These are phyloP conservation scores for Acrocyrtus sp. DNA, from an alignment of 2,888 invertebrate genomes.

Conservation along the genomic window DNA sequence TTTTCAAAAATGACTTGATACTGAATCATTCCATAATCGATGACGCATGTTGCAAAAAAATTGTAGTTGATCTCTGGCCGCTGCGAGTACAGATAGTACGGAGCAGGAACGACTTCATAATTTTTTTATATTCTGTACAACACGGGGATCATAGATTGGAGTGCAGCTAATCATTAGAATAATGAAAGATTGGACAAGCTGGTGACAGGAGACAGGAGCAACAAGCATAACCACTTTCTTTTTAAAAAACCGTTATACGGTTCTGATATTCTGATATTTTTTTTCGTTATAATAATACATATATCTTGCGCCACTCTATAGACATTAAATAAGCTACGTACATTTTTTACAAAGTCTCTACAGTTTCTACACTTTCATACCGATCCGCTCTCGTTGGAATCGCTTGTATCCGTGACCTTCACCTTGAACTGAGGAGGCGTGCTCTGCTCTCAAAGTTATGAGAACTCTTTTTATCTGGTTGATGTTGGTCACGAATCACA, in stretches of 20 bases:
- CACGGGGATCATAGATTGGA: too few relatives aligned
- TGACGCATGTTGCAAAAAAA: too few relatives aligned
- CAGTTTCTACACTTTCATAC: conserved; percentile 48
- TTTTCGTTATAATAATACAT: neutral
- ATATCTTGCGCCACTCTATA: neutral
- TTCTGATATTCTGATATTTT: neutral
- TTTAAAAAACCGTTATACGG: neutral
- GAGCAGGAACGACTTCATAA: too few relatives aligned
- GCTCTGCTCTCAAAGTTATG: neutral
- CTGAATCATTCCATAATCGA: too few relatives aligned
- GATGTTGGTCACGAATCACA: too few relatives aligned
- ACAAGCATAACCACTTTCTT: neutral
- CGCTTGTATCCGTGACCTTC: conserved; percentile 8
- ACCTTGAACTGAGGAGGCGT: neutral
- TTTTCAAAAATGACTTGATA: too few relatives aligned
- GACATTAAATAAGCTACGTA: conserved; percentile 9
- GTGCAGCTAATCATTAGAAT: too few relatives aligned
- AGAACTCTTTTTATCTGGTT: too few relatives aligned
- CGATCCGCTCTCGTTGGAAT: conserved; percentile 33
- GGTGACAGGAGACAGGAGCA: neutral
- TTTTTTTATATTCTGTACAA: neutral
- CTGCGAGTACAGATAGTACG: too few relatives aligned
- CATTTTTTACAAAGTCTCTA: conserved; percentile 32
- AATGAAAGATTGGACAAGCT: neutral
- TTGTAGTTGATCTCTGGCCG: too few relatives aligned